These are phyloP conservation scores for Cotesia vestalis DNA, from an alignment of 1,140 invertebrate genomes.

Conservation along the genomic window DNA sequence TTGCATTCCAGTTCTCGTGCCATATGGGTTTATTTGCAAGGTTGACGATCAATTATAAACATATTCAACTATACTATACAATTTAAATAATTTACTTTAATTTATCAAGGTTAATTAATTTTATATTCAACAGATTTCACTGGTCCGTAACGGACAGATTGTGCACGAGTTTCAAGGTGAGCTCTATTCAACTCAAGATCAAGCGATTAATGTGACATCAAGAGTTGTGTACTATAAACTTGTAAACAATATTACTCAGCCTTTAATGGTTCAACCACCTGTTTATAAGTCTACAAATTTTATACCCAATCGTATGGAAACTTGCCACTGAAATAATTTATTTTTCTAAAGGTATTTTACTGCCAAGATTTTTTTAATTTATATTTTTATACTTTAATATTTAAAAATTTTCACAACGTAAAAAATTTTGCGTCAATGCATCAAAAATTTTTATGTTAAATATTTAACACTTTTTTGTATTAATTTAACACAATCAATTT, in stretches of 20 bases:
- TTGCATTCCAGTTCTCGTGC: conserved; percentile 40
- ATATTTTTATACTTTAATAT: no score
- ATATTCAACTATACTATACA: background rate
- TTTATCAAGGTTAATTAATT: background rate
- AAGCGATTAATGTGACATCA: conserved; percentile 28
- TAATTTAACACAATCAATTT: no score
- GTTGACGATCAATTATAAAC: conserved; percentile 37
- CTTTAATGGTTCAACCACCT: background rate
- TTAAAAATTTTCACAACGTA: no score
- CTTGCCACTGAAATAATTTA: conserved; percentile 2
- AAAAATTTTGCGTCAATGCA: no score
- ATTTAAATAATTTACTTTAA: background rate
- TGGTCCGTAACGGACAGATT: conserved; percentile 26
- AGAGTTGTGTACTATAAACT: conserved; percentile 24
- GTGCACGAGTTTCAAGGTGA: conserved; percentile 25
- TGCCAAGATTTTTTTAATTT: no score
- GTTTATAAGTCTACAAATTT: background rate
- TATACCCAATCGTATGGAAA: background rate
- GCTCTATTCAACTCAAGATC: conserved; percentile 13
- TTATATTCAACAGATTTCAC: conserved; percentile 21
- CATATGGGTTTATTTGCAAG: conserved; percentile 49
- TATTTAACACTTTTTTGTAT: no score
- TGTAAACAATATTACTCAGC: background rate
- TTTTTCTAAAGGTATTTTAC: no score
- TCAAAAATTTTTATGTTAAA: no score